Conservation (phyloP, 2,888 invertebrate genomes). For the Phalera bucephala region DNA sequence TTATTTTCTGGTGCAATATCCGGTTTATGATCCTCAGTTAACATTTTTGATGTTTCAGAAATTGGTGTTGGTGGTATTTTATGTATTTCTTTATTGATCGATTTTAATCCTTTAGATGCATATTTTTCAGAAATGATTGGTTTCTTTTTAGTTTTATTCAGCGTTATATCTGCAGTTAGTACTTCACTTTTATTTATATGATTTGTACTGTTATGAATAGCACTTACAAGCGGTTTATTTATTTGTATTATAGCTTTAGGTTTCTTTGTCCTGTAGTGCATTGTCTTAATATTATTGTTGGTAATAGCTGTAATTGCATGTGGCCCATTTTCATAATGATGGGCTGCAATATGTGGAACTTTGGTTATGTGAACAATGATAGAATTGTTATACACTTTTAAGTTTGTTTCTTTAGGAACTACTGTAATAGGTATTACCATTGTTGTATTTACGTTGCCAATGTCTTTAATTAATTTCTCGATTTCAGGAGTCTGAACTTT, state of each 20-base stretch:
- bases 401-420: background rate
- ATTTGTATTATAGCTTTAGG: conserved; percentile 67
- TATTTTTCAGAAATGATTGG: conserved; percentile 42
- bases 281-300: conserved; percentile 65
- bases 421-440: background rate
- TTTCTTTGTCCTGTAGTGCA: conserved; percentile 71
- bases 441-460: background rate
- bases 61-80: conserved; percentile 73
- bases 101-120: conserved; percentile 60
- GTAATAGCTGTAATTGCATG: conserved; percentile 69
- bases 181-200: conserved; percentile 30
- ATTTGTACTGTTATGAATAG: conserved; percentile 35
- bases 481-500: background rate
- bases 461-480: conserved; percentile 2
- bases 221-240: conserved; percentile 51
- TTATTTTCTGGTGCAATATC: conserved; percentile 76
- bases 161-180: conserved; percentile 30
- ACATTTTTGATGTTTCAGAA: conserved; percentile 74
- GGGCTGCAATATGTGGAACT: conserved; percentile 17
- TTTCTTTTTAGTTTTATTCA: conserved; percentile 59
- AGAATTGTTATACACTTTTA: conserved; percentile 7
- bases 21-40: conserved; percentile 50
- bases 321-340: conserved; percentile 30
- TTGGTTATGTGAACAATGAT: conserved; percentile 8
- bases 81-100: conserved; percentile 79